Evolutionary conservation across 2,888 invertebrate genomes (phyloP).

Genomic region (Volucella inflata): DNA sequence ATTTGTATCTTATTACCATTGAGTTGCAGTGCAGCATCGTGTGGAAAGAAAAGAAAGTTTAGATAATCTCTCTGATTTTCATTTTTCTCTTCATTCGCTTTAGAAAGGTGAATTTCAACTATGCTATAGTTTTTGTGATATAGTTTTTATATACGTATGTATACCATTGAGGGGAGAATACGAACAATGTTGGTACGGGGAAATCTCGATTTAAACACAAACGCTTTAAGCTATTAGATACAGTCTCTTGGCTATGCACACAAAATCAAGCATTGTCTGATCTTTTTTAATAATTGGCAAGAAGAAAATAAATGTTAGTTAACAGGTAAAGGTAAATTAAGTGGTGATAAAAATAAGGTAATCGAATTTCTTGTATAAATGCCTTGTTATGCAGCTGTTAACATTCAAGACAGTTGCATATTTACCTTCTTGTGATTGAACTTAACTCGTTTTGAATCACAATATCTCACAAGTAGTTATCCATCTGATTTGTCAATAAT

Average conservation of each 20-base stretch:
- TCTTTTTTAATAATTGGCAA: conserved; percentile 5
- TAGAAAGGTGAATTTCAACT: conserved; percentile 74
- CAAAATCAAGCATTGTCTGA: conserved; percentile 23
- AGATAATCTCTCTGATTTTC: conserved; percentile 57
- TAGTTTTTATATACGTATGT: conserved; percentile 5
- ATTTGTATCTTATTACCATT: conserved; percentile 22
- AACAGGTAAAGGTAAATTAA: neutral
- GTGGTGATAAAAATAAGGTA: neutral
- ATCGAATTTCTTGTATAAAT: no score
- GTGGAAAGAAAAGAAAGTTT: conserved; percentile 65
- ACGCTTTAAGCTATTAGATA: conserved; percentile 21
- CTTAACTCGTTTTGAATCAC: no score
- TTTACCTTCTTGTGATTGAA: no score
- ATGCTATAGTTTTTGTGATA: conserved; percentile 9
- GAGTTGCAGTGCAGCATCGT: conserved; percentile 38
- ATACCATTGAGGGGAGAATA: conserved; percentile 23
- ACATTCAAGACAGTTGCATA: no score
- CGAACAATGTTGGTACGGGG: conserved; percentile 43
- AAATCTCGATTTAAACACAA: conserved; percentile 50
- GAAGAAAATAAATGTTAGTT: conserved; percentile 4
- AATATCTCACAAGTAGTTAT: no score
- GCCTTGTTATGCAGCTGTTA: no score
- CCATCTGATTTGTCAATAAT: no score
- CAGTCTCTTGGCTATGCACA: conserved; percentile 16
- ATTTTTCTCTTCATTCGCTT: conserved; percentile 45